Percentiles rank a stretch among this genome's conserved stretches.
phyloP scores from a whole-genome alignment of 1,140 invertebrate species.

The Plectrocnemia conspersa region DNA sequence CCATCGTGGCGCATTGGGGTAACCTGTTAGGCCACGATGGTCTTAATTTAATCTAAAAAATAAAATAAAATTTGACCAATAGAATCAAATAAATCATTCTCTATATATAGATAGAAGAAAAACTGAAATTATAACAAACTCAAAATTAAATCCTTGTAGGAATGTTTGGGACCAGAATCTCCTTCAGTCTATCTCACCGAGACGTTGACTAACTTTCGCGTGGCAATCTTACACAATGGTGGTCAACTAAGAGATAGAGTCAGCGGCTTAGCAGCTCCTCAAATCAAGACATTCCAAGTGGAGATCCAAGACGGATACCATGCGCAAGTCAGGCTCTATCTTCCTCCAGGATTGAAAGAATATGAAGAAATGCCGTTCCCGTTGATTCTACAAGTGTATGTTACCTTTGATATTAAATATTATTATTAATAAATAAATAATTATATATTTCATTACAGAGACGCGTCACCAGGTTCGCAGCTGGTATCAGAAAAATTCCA shows the following conservation, averaged over 20 bases:
- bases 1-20: too few species aligned
- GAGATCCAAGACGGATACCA: constrained; percentile 51
- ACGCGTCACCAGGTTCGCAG: constrained; percentile 71
- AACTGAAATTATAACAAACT: background rate
- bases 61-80: too few species aligned
- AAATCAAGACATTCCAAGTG: constrained; percentile 57
- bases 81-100: too few species aligned
- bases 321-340: constrained; percentile 59
- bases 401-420: background rate
- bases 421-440: background rate
- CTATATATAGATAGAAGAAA: too few species aligned
- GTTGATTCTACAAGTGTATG: constrained; percentile 70
- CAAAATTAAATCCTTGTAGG: constrained; percentile 44
- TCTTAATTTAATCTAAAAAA: too few species aligned
- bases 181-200: constrained; percentile 60
- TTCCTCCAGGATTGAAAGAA: constrained; percentile 73
- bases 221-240: constrained; percentile 56
- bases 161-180: constrained; percentile 68
- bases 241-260: constrained; percentile 48
- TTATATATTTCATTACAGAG: constrained; percentile 44
- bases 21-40: too few species aligned
- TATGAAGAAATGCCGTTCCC: constrained; percentile 78
- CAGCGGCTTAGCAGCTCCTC: constrained; percentile 52
- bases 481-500: constrained; percentile 68
- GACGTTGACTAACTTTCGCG: constrained; percentile 51